Evolutionary conservation across 2,113 vertebrate genomes (phyloP), one percentile per base, ranked within the genome.

Genomic region (Tachysurus vachellii): DNA sequence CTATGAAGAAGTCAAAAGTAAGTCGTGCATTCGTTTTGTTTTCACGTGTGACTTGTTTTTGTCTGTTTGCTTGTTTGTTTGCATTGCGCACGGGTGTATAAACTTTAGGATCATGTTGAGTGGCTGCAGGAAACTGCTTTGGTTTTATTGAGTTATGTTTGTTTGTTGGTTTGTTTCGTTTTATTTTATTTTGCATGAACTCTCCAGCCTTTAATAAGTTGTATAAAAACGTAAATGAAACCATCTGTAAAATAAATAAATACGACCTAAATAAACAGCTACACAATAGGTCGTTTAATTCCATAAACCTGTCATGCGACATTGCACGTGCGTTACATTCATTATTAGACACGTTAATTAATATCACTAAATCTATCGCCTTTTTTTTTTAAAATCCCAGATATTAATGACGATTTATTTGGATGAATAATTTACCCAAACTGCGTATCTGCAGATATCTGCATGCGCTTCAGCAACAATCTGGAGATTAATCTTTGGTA

Each of bases 1-100:
- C 94, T 96, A 96, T 96, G 95, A 96, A 96, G 95, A 96, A 95
- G 94, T 91, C 95, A 96, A 96, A 96, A 94, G 95, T 96, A 95
- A 96, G 95, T 95, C 31, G 14, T 59, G 66, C 50, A 71, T 9
- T 47, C 28, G n/a, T 5, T 70, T 70, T 61, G 0, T 28, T 23
- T 8, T 57, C 14, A 26, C 42, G 13, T 62, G 6, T 44, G 6
- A 57, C 0, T 17, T 36, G 36, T 36, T 36, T 36, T 1, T 36
- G 16, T 26, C 23, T 5, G 11, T 0, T 71, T 21, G 16, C 0
- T 70, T 17, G 9, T 77, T n/a, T 80, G 53, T n/a, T 17, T 23
- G 76, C 75, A 16, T 53, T 28, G 47, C 47, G 47, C 47, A 54
- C 50, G 76, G 26, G 50, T 17, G 50, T 10, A 2, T 2, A 14